A percentile compares a stretch with the other conserved stretches of the same genome.
phyloP scores from a whole-genome alignment of 2,888 invertebrate genomes.

The Seladonia tumulorum region DNA sequence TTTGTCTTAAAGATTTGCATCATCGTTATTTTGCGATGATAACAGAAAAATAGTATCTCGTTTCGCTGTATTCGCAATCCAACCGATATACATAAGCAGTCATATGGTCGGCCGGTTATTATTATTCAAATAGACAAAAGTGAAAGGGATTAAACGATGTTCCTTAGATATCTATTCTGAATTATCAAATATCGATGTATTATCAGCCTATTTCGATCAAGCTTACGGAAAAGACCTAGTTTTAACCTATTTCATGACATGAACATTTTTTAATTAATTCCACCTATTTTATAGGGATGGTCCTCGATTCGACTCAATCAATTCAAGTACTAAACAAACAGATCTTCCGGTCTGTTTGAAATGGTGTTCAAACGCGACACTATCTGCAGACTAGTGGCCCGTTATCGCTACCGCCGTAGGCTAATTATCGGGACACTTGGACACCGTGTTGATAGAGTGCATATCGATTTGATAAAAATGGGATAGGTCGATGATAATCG shows the following conservation, averaged over 20 bases:
- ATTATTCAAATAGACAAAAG: no score
- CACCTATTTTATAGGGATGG: not conserved
- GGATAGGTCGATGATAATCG: slow-evolving; percentile 13
- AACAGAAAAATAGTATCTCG: no score
- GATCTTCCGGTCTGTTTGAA: not conserved
- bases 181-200: no score
- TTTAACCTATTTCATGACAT: not conserved
- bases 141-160: no score
- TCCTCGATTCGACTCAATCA: not conserved
- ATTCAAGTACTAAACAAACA: not conserved
- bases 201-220: not conserved
- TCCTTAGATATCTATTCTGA: no score
- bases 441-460: slow-evolving; percentile 19
- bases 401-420: not conserved
- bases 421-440: slow-evolving; percentile 25
- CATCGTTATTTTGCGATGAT: no score
- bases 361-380: not conserved
- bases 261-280: not conserved
- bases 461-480: slow-evolving; percentile 31
- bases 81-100: no score
- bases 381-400: not conserved
- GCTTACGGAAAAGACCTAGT: not conserved
- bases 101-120: no score
- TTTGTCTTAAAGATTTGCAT: no score
- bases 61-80: no score